phyloP scores from a whole-genome alignment of 1,140 invertebrate species.

The Oedothorax gibbosus region DNA sequence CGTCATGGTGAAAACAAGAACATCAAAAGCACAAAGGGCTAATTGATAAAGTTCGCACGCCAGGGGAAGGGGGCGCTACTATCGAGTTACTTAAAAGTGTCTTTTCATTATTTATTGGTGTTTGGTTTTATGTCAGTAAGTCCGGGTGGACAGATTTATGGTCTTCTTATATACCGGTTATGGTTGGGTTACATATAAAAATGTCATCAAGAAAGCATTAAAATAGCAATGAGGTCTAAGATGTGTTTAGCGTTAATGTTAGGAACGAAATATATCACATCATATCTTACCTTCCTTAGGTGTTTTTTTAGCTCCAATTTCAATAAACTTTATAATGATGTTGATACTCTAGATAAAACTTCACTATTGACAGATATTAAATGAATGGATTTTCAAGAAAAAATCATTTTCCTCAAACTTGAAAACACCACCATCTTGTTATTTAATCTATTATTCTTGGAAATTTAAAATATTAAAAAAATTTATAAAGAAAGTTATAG shows the following conservation, averaged over 20 bases:
- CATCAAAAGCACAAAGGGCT: constrained; percentile 21
- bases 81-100: neutral
- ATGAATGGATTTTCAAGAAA: no score
- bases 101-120: neutral
- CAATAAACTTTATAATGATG: neutral
- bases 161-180: neutral
- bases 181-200: neutral
- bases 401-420: no score
- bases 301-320: neutral
- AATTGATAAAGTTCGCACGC: constrained; percentile 10
- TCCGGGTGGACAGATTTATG: neutral
- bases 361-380: no score
- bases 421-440: no score
- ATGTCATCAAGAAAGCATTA: neutral
- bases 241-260: no score
- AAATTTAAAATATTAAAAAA: no score
- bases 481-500: no score
- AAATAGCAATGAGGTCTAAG: neutral
- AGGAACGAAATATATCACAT: neutral
- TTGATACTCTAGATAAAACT: no score
- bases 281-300: neutral
- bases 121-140: neutral
- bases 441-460: no score
- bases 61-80: no score
- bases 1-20: neutral